Conservation (phyloP, 2,113 vertebrate genomes). For the Cercopithecus mona region DNA sequence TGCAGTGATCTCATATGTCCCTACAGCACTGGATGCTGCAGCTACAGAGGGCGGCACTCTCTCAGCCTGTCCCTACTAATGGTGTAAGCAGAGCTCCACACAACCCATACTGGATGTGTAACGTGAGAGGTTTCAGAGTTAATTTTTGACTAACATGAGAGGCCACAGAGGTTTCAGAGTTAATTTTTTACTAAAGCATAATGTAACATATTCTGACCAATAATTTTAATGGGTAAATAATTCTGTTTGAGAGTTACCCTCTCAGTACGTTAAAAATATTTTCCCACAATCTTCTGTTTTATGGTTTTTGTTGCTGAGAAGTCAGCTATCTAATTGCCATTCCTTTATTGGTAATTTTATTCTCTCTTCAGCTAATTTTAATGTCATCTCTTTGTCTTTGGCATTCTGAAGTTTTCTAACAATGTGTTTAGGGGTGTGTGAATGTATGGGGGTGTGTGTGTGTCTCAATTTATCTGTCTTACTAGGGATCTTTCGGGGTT, state of each 20-base stretch:
- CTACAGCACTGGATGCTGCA: neutral
- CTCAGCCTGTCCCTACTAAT: neutral
- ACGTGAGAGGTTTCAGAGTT: neutral
- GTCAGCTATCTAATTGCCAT: neutral
- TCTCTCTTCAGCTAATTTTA: slow-evolving; percentile 2
- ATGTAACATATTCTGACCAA: neutral
- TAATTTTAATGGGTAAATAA: neutral
- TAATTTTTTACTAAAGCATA: neutral
- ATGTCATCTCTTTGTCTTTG: neutral
- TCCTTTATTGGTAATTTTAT: neutral
- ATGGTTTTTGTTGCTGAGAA: slow-evolving; percentile 15
- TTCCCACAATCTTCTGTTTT: neutral
- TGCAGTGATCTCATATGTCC: neutral
- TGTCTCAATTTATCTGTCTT: neutral
- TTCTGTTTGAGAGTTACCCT: neutral
- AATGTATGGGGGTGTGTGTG: neutral
- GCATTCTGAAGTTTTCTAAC: neutral
- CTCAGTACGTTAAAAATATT: neutral
- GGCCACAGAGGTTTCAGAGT: neutral
- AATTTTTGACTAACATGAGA: neutral
- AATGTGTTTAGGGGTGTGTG: neutral
- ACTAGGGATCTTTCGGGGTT: neutral
- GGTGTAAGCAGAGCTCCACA: neutral
- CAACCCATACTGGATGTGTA: neutral
- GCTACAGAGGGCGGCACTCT: neutral